Percentiles rank a stretch among this genome's conserved stretches.
These are phyloP conservation scores for Cepaea nemoralis DNA, from an alignment of 1,140 invertebrate genomes.

Conservation along the genomic window DNA sequence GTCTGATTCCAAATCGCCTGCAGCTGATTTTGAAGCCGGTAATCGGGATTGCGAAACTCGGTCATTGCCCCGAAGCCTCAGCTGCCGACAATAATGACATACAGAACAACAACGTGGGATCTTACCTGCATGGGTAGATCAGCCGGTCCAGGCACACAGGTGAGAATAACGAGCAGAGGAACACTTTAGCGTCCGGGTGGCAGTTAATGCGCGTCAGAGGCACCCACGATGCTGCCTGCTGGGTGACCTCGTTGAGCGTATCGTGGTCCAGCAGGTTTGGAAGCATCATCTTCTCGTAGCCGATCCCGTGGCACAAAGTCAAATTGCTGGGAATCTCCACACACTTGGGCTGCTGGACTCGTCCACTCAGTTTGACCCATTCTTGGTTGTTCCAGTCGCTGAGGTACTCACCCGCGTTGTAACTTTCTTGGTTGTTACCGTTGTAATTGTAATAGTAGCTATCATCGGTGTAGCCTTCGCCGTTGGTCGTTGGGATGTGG, in stretches of 20 bases:
- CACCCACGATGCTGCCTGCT: constrained; percentile 79
- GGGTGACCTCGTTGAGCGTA: constrained; percentile 77
- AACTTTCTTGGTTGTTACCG: background rate
- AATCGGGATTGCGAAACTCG: too few relatives aligned
- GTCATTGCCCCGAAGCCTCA: too few relatives aligned
- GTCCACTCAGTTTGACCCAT: constrained; percentile 52
- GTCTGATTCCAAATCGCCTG: too few relatives aligned
- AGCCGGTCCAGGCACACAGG: constrained; percentile 77
- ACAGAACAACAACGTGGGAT: too few relatives aligned
- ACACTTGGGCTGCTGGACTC: constrained; percentile 75
- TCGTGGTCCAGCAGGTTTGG: constrained; percentile 83
- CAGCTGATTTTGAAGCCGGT: too few relatives aligned
- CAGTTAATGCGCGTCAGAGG: constrained; percentile 78
- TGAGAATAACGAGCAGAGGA: constrained; percentile 82
- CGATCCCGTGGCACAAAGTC: constrained; percentile 78
- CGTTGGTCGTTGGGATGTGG: background rate
- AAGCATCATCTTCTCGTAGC: constrained; percentile 80
- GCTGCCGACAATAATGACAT: too few relatives aligned
- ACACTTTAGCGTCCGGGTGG: constrained; percentile 80
- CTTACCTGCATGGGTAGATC: constrained; percentile 73
- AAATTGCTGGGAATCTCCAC: constrained; percentile 79
- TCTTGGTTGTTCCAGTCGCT: constrained; percentile 45
- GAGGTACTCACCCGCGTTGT: constrained; percentile 12
- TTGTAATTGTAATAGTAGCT: constrained; percentile 23
- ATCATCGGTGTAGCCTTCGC: background rate